Evolutionary conservation across 2,797 vertebrate genomes (phyloP).

Genomic region (Corythornis leucogaster): DNA sequence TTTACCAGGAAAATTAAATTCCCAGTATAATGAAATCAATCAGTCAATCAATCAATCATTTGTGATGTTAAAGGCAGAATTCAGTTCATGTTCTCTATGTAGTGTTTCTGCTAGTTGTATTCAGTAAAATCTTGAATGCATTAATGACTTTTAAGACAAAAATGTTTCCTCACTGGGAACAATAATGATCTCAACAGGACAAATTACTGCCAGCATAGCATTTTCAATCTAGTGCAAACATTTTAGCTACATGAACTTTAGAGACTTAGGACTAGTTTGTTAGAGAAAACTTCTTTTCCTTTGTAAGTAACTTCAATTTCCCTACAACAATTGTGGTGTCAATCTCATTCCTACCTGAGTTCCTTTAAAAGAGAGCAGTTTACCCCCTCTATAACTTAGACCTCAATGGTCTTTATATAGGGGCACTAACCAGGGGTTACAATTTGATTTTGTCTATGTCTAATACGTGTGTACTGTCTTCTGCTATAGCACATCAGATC

Average conservation of each 20-base stretch:
- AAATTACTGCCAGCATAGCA: slow-evolving; percentile 3
- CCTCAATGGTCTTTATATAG: not conserved
- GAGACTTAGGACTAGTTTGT: not conserved
- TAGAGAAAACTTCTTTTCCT: not conserved
- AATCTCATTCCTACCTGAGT: not conserved
- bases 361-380: not conserved
- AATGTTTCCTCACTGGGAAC: slow-evolving; percentile 38
- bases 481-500: not conserved
- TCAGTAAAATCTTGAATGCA: slow-evolving; percentile 39
- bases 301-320: not conserved
- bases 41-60: not conserved
- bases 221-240: slow-evolving; percentile 6
- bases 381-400: not conserved
- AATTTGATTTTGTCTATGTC: not conserved
- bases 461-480: not conserved
- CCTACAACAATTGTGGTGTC: not conserved
- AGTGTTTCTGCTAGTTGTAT: not conserved
- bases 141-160: slow-evolving; percentile 41
- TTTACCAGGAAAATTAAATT: not conserved
- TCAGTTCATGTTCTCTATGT: not conserved
- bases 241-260: not conserved
- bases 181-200: slow-evolving; percentile 25
- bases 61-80: not conserved
- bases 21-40: not conserved
- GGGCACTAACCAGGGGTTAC: not conserved